Evolutionary conservation across 2,888 invertebrate genomes (phyloP).

Genomic region (Altica lythri): DNA sequence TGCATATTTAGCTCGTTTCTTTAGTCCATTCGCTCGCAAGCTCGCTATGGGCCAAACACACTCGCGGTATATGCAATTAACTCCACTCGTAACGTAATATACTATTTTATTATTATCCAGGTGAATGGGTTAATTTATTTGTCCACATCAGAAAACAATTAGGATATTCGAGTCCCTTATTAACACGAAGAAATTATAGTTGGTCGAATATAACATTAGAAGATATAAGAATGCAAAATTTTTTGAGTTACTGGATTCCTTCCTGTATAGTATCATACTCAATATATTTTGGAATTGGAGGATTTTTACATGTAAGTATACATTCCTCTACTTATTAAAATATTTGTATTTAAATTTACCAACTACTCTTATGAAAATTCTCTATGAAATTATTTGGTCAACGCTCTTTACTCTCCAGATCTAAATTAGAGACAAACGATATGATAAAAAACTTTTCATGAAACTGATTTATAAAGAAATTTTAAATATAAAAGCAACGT

Average conservation of each 20-base stretch:
- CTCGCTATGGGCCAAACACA: too few species aligned
- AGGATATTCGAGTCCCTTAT: constrained; percentile 46
- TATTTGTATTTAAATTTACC: neutral
- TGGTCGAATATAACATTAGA: constrained; percentile 54
- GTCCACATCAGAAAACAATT: constrained; percentile 66
- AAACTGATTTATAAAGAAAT: too few species aligned
- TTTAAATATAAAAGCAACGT: too few species aligned
- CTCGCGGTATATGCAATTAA: neutral
- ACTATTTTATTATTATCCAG: constrained; percentile 54
- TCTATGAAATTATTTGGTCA: too few species aligned
- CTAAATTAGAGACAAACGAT: too few species aligned
- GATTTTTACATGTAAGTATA: constrained; percentile 68
- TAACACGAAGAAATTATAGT: constrained; percentile 21
- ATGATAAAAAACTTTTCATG: too few species aligned
- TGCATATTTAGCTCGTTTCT: too few species aligned
- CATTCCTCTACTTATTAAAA: neutral
- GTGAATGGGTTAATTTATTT: constrained; percentile 70
- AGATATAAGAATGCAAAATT: constrained; percentile 61
- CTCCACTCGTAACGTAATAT: too few species aligned
- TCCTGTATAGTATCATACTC: constrained; percentile 62
- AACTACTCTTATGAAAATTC: too few species aligned
- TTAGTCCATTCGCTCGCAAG: too few species aligned
- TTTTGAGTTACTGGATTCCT: constrained; percentile 58
- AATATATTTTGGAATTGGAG: constrained; percentile 68
- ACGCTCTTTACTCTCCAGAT: too few species aligned